Conservation (phyloP, 2,113 vertebrate genomes). For the Monopterus albus region DNA sequence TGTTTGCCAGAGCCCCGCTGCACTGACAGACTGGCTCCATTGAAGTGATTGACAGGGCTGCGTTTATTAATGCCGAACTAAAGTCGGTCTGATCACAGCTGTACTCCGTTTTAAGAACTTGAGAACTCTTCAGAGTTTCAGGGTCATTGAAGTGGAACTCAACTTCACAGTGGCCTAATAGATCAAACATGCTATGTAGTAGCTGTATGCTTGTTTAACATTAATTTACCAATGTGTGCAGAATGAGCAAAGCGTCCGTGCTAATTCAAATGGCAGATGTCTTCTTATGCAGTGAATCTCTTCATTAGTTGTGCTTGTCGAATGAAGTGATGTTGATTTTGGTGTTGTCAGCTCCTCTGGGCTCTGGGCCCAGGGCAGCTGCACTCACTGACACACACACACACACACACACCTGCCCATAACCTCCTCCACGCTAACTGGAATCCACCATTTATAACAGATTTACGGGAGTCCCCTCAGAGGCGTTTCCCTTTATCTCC, state of each 20-base stretch:
- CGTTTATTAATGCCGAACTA: too few species aligned
- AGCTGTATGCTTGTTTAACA: neutral
- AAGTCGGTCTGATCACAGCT: too few species aligned
- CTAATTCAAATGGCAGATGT: slow-evolving; percentile 58
- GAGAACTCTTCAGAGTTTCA: neutral
- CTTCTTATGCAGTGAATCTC: slow-evolving; percentile 17
- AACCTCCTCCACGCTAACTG: slow-evolving; percentile 1
- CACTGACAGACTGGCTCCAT: too few species aligned
- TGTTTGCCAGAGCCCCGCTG: too few species aligned
- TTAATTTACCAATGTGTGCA: slow-evolving; percentile 10
- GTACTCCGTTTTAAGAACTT: neutral
- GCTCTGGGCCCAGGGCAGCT: slow-evolving; percentile 57
- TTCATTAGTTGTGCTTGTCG: slow-evolving; percentile 41
- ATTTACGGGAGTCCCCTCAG: slow-evolving; percentile 14
- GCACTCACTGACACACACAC: slow-evolving; percentile 7
- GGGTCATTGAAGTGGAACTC: neutral
- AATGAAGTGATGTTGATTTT: slow-evolving; percentile 34
- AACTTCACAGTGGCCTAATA: neutral
- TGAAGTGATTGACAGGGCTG: too few species aligned
- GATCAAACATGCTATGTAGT: neutral
- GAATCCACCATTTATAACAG: slow-evolving; percentile 8
- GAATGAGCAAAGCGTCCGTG: accelerated
- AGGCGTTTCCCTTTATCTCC: slow-evolving; percentile 22
- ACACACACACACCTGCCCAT: slow-evolving; percentile 2
- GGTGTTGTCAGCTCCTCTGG: slow-evolving; percentile 44